These are phyloP conservation scores for Bhutanitis thaidina DNA, from an alignment of 2,888 invertebrate species.

Conservation along the genomic window DNA sequence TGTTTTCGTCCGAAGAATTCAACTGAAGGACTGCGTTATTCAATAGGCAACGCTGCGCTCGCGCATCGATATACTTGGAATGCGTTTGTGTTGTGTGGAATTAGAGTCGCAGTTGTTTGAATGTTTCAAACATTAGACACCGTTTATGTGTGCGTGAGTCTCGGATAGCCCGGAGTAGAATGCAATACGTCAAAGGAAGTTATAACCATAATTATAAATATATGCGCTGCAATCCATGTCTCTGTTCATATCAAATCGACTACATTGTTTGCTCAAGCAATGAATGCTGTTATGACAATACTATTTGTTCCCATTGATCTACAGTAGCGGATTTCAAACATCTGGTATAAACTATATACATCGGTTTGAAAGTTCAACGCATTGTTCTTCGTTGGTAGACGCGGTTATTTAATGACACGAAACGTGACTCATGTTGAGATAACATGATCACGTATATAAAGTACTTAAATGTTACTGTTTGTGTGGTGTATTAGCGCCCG, in stretches of 20 bases:
- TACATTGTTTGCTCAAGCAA: background rate
- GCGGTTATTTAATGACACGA: constrained; percentile 2
- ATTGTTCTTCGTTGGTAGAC: background rate
- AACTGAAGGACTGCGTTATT: background rate
- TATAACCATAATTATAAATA: background rate
- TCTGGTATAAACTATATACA: constrained; percentile 2
- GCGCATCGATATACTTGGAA: constrained; percentile 3
- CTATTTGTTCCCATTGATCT: background rate
- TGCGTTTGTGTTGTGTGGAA: constrained; percentile 9
- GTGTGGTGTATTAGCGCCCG: too few species aligned
- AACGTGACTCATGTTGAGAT: constrained; percentile 8
- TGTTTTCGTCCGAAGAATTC: background rate
- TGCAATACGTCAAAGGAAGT: background rate
- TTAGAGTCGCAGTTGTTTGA: constrained; percentile 1
- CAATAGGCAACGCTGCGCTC: background rate
- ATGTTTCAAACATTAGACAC: background rate
- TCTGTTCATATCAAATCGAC: background rate
- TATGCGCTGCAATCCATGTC: background rate
- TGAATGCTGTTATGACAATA: background rate
- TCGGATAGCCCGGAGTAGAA: background rate
- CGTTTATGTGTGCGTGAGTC: constrained; percentile 3
- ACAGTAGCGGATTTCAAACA: background rate
- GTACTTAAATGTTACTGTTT: too few species aligned
- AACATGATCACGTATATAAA: background rate
- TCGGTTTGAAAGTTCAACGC: background rate